Evolutionary conservation across 2,113 vertebrate species (phyloP), one percentile per base, ranked within the genome.

Genomic region (Aix galericulata): DNA sequence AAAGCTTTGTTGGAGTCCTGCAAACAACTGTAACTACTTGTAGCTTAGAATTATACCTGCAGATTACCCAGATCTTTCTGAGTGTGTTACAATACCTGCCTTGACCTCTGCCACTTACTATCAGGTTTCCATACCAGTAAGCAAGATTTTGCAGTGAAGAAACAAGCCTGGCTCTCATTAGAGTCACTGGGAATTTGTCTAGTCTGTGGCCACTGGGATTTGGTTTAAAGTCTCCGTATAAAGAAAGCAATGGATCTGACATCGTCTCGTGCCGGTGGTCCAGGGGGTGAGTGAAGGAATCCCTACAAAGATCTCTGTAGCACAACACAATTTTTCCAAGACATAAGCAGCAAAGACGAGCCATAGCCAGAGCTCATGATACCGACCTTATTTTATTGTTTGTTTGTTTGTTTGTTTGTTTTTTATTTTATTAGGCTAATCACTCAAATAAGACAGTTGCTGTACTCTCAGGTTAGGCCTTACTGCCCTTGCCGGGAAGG

Each of bases 1-100:
- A 89, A 95, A 92, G 62, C 44, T 94, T 92, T 90, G 88, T 86
- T 79, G 60, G 67, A 82, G 50, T 82, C 77, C 75, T 83, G 50
- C 89, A 91, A 82, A 77, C 80, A 82, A 78, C 48, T 89, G 67
- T 91, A 69, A 73, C 69, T 89, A 73, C 91, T 78, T 59, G 52
- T 56, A 75, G 3, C 1, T 60, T 38, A 73, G 77, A 79, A 82
- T 75, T 91, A 80, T 22, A 82, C 52, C 69, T 92, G 48, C 29
- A 90, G 80, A 94, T 86, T 90, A 68, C 3, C 0, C 32, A 60
- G 52, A 68, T 92, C 29, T 68, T 22, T 75, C 10, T 31, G 64
- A 93, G 67, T 80, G 36, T 31, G 22, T 68, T 88, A 71, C 34
- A 78, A 7, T 42, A 48, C 13, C 76, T 59, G 9, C 82, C 6